Percentiles rank a stretch among this genome's conserved stretches.
Evolutionary conservation across 2,113 vertebrate genomes (phyloP).

Genomic region (Furnarius figulus): DNA sequence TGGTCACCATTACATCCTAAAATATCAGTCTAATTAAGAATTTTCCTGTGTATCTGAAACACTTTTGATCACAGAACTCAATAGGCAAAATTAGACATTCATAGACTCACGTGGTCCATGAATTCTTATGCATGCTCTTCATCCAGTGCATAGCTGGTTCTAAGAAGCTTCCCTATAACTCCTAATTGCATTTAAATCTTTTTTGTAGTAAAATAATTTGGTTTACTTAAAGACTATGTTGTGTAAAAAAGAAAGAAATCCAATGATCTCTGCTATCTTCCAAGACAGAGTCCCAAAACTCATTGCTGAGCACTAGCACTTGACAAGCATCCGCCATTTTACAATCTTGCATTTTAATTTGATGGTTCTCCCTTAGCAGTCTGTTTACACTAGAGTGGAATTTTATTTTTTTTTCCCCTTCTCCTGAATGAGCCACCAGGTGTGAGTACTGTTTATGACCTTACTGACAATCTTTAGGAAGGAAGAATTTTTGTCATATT

Average conservation of each 20-base stretch:
- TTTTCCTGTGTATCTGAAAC: neutral
- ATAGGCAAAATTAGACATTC: neutral
- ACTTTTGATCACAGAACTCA: neutral
- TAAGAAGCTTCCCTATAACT: neutral
- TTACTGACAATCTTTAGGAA: neutral
- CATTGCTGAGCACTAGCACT: neutral
- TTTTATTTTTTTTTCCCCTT: neutral
- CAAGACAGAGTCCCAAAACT: neutral
- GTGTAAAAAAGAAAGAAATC: neutral
- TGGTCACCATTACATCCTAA: neutral
- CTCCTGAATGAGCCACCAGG: neutral
- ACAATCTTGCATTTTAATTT: neutral
- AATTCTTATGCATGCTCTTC: neutral
- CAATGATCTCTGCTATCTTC: neutral
- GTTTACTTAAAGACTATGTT: neutral
- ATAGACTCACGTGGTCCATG: neutral
- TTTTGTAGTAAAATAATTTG: neutral
- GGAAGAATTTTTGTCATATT: neutral
- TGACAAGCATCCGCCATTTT: neutral
- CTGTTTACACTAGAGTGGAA: neutral
- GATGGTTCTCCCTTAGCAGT: neutral
- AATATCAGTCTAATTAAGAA: neutral
- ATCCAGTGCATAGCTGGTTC: neutral
- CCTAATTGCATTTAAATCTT: neutral
- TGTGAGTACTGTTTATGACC: neutral